Conservation (phyloP, 30 jellyfish, hydroid and myxozoan genomes). For the Hydractinia echinata region DNA sequence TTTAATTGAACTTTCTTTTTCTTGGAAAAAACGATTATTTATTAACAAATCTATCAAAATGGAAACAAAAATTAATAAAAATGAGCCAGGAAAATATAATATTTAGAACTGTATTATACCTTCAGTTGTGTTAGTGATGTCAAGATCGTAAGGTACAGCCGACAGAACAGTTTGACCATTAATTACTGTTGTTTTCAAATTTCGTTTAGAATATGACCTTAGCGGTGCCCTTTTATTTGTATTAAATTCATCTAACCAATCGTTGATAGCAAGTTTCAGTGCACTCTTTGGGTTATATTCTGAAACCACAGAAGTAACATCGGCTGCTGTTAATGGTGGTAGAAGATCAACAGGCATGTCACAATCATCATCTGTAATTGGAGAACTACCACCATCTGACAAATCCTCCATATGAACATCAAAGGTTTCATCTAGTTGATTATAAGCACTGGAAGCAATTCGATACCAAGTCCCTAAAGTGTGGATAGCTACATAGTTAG, state of each 20-base stretch:
- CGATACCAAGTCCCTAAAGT: constrained; percentile 87
- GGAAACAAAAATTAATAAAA: neutral
- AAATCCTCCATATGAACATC: constrained; percentile 85
- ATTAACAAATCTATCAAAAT: neutral
- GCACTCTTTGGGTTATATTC: constrained; percentile 64
- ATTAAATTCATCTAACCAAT: constrained; percentile 79
- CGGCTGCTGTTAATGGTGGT: constrained; percentile 87
- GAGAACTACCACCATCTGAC: constrained; percentile 49
- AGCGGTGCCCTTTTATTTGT: constrained; percentile 57
- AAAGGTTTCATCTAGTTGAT: constrained; percentile 33
- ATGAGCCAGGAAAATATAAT: no score
- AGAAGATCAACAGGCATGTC: constrained; percentile 76
- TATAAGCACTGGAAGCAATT: constrained; percentile 28
- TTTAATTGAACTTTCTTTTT: neutral
- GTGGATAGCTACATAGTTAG: constrained; percentile 83
- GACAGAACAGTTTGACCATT: constrained; percentile 83
- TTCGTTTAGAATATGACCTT: constrained; percentile 81
- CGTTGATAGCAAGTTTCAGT: constrained; percentile 50
- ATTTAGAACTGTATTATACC: constrained; percentile 1
- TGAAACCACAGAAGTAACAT: constrained; percentile 65
- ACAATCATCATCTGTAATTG: constrained; percentile 47
- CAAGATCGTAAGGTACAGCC: constrained; percentile 73
- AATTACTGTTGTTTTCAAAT: constrained; percentile 42
- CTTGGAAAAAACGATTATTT: no score
- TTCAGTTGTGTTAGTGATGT: constrained; percentile 55